A percentile compares a stretch with the other conserved stretches of the same genome.
phyloP scores from a whole-genome alignment of 2,888 invertebrate species.

The Nowickia ferox region DNA sequence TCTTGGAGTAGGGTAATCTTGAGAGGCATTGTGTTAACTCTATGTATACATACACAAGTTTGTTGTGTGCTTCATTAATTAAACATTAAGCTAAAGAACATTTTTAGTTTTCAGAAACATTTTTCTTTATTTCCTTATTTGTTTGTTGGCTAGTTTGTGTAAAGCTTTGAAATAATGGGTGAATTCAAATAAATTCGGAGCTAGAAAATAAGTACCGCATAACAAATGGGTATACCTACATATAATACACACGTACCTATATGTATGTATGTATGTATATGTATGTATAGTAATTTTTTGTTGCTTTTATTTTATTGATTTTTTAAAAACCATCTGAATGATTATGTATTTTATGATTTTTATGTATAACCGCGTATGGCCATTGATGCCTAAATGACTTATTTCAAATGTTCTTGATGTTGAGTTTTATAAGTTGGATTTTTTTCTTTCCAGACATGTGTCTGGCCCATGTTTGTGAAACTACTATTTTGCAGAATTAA shows the following conservation, averaged over 20 bases:
- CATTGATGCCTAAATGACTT: too few species aligned
- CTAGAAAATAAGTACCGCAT: neutral
- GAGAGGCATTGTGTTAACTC: neutral
- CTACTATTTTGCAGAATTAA: too few species aligned
- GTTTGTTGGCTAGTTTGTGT: neutral
- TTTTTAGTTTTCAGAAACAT: conserved; percentile 1
- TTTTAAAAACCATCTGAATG: too few species aligned
- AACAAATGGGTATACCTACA: neutral
- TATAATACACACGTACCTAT: neutral
- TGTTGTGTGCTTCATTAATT: neutral
- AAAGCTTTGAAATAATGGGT: neutral
- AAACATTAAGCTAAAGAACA: conserved; percentile 16
- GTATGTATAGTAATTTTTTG: too few species aligned
- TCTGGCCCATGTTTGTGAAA: too few species aligned
- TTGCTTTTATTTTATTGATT: too few species aligned
- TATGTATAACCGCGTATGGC: too few species aligned
- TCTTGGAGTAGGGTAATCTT: neutral
- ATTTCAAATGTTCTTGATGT: too few species aligned
- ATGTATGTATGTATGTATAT: too few species aligned
- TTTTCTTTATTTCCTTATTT: neutral
- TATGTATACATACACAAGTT: neutral
- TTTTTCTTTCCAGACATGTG: too few species aligned
- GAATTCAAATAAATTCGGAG: neutral
- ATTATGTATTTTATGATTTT: too few species aligned
- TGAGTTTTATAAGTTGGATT: too few species aligned